phyloP scores from a whole-genome alignment of 2,888 invertebrate genomes.

The Apeira syringaria region DNA sequence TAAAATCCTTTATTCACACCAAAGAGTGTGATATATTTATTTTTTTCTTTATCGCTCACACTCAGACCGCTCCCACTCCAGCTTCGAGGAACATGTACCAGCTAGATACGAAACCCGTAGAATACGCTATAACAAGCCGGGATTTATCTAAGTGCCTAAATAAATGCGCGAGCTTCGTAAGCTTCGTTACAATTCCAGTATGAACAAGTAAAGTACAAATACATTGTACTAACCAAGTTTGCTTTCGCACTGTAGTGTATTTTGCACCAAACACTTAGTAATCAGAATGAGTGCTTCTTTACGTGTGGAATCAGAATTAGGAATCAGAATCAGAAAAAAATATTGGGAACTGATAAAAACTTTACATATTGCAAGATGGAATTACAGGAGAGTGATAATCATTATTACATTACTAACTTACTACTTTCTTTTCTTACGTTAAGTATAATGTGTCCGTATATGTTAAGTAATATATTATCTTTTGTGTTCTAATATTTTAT shows the following conservation, averaged over 20 bases:
- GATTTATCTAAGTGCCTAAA: constrained; percentile 65
- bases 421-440: no score
- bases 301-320: no score
- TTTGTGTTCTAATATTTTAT: no score
- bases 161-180: constrained; percentile 46
- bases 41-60: not conserved
- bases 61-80: not conserved
- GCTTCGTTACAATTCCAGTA: constrained; percentile 16
- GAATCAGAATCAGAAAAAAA: no score
- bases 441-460: no score
- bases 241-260: not conserved
- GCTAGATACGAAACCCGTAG: constrained; percentile 36
- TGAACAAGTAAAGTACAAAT: not conserved
- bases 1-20: no score
- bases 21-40: not conserved
- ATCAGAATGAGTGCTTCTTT: no score
- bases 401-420: no score
- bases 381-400: no score
- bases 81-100: constrained; percentile 9
- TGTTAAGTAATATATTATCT: no score
- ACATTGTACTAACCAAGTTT: not conserved
- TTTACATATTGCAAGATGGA: no score
- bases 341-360: no score
- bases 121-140: constrained; percentile 44
- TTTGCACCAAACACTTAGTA: not conserved